Conservation (phyloP, 2,888 invertebrate species). For the Emmelina monodactyla region DNA sequence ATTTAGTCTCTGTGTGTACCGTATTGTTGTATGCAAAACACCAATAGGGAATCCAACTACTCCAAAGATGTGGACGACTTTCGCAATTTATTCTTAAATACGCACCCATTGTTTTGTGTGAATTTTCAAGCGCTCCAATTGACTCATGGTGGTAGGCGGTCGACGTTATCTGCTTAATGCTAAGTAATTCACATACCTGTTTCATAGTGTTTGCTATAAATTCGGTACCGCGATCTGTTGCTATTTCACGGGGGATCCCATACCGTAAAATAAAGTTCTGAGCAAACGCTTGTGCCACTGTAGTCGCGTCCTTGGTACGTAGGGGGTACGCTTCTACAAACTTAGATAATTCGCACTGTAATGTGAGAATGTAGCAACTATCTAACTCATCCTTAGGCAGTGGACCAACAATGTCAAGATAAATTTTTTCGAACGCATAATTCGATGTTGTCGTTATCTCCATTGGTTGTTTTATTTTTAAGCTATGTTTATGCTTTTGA, state of each 20-base stretch:
- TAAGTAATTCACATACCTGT: constrained; percentile 14
- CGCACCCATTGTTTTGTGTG: constrained; percentile 8
- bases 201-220: constrained; percentile 10
- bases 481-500: constrained; percentile 11
- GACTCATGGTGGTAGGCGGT: constrained; percentile 14
- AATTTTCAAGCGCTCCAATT: constrained; percentile 5
- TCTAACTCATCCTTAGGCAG: constrained; percentile 4
- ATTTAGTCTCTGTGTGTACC: constrained; percentile 6
- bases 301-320: constrained; percentile 4
- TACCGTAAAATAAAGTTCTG: constrained; percentile 12
- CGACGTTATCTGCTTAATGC: constrained; percentile 11
- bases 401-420: constrained; percentile 11
- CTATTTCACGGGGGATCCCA: constrained; percentile 11
- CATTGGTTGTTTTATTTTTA: constrained; percentile 8
- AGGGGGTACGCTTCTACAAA: constrained; percentile 13
- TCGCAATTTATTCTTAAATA: constrained; percentile 8
- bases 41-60: constrained; percentile 5
- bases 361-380: constrained; percentile 6
- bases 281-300: constrained; percentile 9
- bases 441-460: constrained; percentile 8
- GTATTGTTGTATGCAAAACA: constrained; percentile 4
- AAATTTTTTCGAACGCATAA: constrained; percentile 10
- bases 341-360: constrained; percentile 11
- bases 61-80: constrained; percentile 6
- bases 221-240: constrained; percentile 11